These are phyloP conservation scores for Netelia virgata DNA, from an alignment of 2,888 invertebrate species.

Conservation along the genomic window DNA sequence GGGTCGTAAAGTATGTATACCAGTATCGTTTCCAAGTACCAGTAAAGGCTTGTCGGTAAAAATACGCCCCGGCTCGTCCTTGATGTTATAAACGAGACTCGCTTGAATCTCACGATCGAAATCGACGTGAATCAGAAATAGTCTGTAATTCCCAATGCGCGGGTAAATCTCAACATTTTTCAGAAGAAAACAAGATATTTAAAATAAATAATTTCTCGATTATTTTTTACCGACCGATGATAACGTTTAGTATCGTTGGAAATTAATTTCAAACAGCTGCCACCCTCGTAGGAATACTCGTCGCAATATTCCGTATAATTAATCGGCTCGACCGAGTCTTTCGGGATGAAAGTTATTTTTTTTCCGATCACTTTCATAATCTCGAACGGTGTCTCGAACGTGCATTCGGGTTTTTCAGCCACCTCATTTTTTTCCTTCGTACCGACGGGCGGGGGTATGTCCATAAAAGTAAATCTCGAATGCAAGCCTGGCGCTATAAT, in stretches of 20 bases:
- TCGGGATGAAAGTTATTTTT: conserved; percentile 71
- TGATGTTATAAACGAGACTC: conserved; percentile 74
- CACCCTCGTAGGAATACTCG: conserved; percentile 80
- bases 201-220: neutral
- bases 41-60: conserved; percentile 53
- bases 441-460: conserved; percentile 48
- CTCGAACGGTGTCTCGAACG: conserved; percentile 78
- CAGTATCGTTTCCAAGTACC: conserved; percentile 75
- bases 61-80: conserved; percentile 29
- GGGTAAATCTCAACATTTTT: neutral
- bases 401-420: conserved; percentile 67
- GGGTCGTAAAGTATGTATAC: conserved; percentile 74
- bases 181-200: conserved; percentile 24
- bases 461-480: conserved; percentile 74
- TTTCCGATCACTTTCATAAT: conserved; percentile 74
- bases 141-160: conserved; percentile 71
- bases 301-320: conserved; percentile 78
- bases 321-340: conserved; percentile 60
- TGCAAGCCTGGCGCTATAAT: conserved; percentile 75
- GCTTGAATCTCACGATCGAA: conserved; percentile 78
- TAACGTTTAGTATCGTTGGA: conserved; percentile 74
- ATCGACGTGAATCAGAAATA: conserved; percentile 79
- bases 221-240: conserved; percentile 77
- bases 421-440: conserved; percentile 53
- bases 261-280: conserved; percentile 80